Conservation (phyloP, 2,113 vertebrate species). For the Stegastes partitus region DNA sequence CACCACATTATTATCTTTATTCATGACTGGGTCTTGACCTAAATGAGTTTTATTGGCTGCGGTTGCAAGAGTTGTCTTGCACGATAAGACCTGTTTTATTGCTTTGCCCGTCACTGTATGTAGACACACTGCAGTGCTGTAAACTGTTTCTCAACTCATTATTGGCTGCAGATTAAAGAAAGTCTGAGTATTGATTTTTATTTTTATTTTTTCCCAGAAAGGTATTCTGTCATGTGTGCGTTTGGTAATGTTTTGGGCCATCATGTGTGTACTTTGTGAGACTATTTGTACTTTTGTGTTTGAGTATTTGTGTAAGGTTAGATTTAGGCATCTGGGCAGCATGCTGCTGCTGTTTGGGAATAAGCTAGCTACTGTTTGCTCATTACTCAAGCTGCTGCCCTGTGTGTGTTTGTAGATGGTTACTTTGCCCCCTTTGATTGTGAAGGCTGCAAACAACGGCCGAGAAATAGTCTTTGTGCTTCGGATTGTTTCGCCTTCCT, state of each 20-base stretch:
- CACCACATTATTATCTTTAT: constrained; percentile 49
- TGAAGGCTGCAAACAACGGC: constrained; percentile 41
- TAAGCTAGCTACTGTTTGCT: constrained; percentile 65
- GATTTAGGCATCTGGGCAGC: constrained; percentile 28
- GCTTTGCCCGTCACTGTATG: constrained; percentile 26
- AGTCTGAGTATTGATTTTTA: neutral
- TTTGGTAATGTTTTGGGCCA: constrained; percentile 3
- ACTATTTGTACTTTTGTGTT: constrained; percentile 25
- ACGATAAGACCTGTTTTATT: constrained; percentile 57
- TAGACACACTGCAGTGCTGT: neutral
- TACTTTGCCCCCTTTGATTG: constrained; percentile 59
- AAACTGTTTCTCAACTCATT: neutral
- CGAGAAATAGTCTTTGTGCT: constrained; percentile 16
- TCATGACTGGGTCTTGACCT: constrained; percentile 52
- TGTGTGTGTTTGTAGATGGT: constrained; percentile 61
- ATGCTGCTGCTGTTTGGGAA: constrained; percentile 65
- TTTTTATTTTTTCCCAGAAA: no score
- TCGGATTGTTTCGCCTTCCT: neutral
- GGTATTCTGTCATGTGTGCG: neutral
- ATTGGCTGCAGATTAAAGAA: constrained; percentile 1
- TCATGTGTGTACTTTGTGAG: constrained; percentile 8
- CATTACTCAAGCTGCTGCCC: constrained; percentile 62
- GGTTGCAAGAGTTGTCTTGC: constrained; percentile 32
- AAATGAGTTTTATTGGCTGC: constrained; percentile 61
- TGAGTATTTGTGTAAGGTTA: constrained; percentile 37